Evolutionary conservation across 2,113 vertebrate species (phyloP).

Genomic region (Cranoglanis bouderius): DNA sequence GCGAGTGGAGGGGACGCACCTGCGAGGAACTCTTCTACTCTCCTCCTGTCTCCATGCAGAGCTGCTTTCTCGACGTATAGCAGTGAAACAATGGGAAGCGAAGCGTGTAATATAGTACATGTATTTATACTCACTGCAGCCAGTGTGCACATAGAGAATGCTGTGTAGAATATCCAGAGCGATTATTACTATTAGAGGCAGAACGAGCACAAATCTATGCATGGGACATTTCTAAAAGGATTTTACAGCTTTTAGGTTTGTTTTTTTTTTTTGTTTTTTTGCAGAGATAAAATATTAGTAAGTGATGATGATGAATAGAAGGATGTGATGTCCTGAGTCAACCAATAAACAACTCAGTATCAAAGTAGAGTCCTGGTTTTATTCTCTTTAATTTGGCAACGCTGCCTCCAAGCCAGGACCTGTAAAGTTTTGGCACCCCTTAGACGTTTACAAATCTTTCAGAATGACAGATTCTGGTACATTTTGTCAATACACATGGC

Average conservation of each 20-base stretch:
- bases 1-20: neutral
- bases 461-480: neutral
- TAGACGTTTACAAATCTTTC: accelerated
- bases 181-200: conserved; percentile 49
- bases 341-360: conserved; percentile 48
- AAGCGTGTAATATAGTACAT: neutral
- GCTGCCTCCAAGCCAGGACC: neutral
- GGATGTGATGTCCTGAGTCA: conserved; percentile 34
- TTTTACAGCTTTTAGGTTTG: conserved; percentile 48
- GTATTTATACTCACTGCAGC: conserved; percentile 37
- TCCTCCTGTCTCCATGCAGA: conserved; percentile 15
- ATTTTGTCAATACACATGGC: no score
- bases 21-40: neutral
- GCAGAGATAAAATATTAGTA: conserved; percentile 28
- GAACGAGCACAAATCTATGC: conserved; percentile 55
- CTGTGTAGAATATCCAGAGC: conserved; percentile 36
- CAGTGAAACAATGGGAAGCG: neutral
- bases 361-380: neutral
- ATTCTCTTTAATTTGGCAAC: neutral
- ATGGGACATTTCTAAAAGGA: conserved; percentile 50
- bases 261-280: neutral
- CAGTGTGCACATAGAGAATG: conserved; percentile 28
- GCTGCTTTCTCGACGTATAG: conserved; percentile 19
- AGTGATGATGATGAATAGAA: neutral
- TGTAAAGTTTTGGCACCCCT: neutral